Conservation (phyloP, 53 echinoderm and acorn worm species). For the Paelopatides confundens region DNA sequence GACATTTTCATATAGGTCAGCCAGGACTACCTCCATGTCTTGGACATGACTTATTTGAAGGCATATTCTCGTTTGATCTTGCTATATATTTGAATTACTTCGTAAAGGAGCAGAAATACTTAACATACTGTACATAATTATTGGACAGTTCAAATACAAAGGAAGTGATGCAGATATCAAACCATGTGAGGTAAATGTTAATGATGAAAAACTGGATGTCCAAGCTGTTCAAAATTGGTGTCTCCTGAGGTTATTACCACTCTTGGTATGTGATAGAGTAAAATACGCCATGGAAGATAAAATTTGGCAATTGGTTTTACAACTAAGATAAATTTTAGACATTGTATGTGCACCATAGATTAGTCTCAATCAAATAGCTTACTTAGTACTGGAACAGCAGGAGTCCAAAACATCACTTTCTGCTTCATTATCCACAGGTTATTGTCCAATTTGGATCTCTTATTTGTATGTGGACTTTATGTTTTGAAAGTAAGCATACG, state of each 20-base stretch:
- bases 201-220: constrained; percentile 48
- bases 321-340: constrained; percentile 43
- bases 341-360: constrained; percentile 39
- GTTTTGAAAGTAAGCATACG: constrained; percentile 49
- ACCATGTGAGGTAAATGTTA: constrained; percentile 58
- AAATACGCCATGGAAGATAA: constrained; percentile 37
- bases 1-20: constrained; percentile 65
- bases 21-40: constrained; percentile 75
- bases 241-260: constrained; percentile 54
- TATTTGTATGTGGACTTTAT: constrained; percentile 34
- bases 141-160: constrained; percentile 21
- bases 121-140: constrained; percentile 43
- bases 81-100: constrained; percentile 63
- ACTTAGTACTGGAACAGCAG: constrained; percentile 45
- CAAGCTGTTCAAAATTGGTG: constrained; percentile 68
- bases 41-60: constrained; percentile 81
- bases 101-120: constrained; percentile 32
- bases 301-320: constrained; percentile 55
- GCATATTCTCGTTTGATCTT: constrained; percentile 62
- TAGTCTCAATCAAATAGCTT: constrained; percentile 44
- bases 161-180: constrained; percentile 53
- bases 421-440: background rate
- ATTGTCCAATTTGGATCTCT: constrained; percentile 17
- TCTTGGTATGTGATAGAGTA: constrained; percentile 49
- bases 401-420: constrained; percentile 55